A percentile compares a stretch with the other conserved stretches of the same genome.
phyloP scores from a whole-genome alignment of 2,113 vertebrate genomes.

The Lonchura striata region DNA sequence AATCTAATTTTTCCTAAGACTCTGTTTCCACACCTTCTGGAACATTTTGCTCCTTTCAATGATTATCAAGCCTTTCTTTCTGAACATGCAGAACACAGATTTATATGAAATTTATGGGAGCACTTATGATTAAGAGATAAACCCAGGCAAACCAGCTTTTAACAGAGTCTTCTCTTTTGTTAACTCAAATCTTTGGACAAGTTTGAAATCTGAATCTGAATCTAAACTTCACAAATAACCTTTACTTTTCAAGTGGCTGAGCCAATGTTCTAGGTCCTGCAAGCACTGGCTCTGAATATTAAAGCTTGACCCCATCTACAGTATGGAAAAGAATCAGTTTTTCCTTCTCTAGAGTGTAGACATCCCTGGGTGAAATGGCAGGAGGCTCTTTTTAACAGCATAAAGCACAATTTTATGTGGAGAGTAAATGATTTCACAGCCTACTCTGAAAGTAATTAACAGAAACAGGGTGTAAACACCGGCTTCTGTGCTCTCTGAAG shows the following conservation, averaged over 20 bases:
- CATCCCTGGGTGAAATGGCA: background rate
- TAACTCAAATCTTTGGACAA: background rate
- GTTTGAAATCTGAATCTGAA: background rate
- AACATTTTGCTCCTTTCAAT: background rate
- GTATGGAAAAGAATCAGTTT: background rate
- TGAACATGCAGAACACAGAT: background rate
- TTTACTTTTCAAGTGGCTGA: background rate
- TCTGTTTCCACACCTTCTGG: background rate
- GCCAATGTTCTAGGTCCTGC: background rate
- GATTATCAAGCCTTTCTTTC: background rate
- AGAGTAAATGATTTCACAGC: background rate
- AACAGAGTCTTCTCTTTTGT: background rate
- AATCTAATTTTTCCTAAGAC: background rate
- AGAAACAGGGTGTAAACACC: background rate
- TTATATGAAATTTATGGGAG: background rate
- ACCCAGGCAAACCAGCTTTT: background rate
- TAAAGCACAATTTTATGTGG: background rate
- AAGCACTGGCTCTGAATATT: background rate
- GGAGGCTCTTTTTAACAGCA: background rate
- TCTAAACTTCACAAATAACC: constrained; percentile 4
- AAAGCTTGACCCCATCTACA: background rate
- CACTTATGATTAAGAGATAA: background rate
- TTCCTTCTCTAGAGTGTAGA: background rate
- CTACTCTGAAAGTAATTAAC: constrained; percentile 33
- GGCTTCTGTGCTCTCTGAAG: background rate